Conservation (phyloP, 35 echinoderm and acorn worm genomes). For the Ptychodera flava region DNA sequence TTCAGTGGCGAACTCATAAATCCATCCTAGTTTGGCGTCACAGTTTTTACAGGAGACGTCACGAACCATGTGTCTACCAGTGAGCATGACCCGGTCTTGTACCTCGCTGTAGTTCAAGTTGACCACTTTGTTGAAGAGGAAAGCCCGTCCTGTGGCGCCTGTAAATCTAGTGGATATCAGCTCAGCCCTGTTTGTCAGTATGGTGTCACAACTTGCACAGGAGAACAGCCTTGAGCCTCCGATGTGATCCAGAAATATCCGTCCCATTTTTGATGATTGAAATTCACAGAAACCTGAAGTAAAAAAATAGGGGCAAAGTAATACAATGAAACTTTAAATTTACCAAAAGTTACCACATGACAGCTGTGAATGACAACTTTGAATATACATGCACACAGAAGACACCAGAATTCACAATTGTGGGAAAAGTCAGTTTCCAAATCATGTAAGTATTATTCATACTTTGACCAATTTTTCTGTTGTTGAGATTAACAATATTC, state of each 20-base stretch:
- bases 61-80: slow-evolving; percentile 91
- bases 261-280: slow-evolving; percentile 60
- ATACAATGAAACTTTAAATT: too few species aligned
- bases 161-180: slow-evolving; percentile 92
- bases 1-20: slow-evolving; percentile 96
- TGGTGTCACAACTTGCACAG: slow-evolving; percentile 92
- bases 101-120: slow-evolving; percentile 86
- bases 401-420: background rate
- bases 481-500: too few species aligned
- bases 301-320: background rate
- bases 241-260: slow-evolving; percentile 89
- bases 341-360: too few species aligned
- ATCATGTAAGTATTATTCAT: background rate
- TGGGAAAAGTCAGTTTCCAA: background rate
- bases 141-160: slow-evolving; percentile 86
- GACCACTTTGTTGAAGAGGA: slow-evolving; percentile 85
- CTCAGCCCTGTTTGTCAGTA: slow-evolving; percentile 85
- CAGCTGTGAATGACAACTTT: background rate
- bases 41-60: slow-evolving; percentile 98
- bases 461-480: too few species aligned
- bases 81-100: slow-evolving; percentile 91
- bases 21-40: slow-evolving; percentile 92
- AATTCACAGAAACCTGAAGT: background rate
- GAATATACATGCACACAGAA: background rate
- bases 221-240: slow-evolving; percentile 87